Base-by-base conservation (phyloP, 2,113 vertebrate species). In the Chaetura pelagica region DNA sequence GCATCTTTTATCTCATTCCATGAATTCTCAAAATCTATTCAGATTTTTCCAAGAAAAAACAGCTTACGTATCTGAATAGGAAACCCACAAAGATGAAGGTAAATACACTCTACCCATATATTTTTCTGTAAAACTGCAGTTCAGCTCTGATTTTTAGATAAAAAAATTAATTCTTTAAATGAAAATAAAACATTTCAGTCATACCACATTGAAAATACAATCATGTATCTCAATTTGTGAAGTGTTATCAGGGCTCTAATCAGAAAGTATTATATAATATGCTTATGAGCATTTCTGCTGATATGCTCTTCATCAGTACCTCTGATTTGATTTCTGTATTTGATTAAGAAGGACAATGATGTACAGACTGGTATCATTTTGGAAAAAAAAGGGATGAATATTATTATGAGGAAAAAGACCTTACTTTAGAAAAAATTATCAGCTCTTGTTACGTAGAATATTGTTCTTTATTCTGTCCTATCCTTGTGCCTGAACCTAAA, bases 301-400 rank as follows among this genome's bases (percentile, higher is more conserved):
- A 80, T 68, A 64, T 93, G 94, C 85, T 94, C n/a, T 46, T 83
- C 71, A 58, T 95, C 81, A 91, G 91, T 93, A 59, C 27, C 21
- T 82, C 78, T 95, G 59, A 93, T 94, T 96, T 93, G 96, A 62
- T 95, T 93, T 71, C 74, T 80, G 32, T 74, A 57, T 96, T 93
- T 96, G 90, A 91, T 92, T 66, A 95, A 78, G 88, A 42, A 73
- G 48, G 80, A 89, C 48, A 93, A 17, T 90, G 89, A 92, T 71
- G 29, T 89, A 84, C 78, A 15, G 29, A 73, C 48, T 71, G 8
- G 10, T 84, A 32, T 9, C 1, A 19, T 91, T 89, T 87, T 17
- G 21, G 18, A 62, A 49, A 68, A 82, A 90, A 52, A 61, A 86
- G 79, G 20, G 22, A 46, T 52, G 7, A 76, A 35, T 92, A 57